Base-by-base conservation (phyloP, 2,888 invertebrate species). In the Andrena fulva region DNA sequence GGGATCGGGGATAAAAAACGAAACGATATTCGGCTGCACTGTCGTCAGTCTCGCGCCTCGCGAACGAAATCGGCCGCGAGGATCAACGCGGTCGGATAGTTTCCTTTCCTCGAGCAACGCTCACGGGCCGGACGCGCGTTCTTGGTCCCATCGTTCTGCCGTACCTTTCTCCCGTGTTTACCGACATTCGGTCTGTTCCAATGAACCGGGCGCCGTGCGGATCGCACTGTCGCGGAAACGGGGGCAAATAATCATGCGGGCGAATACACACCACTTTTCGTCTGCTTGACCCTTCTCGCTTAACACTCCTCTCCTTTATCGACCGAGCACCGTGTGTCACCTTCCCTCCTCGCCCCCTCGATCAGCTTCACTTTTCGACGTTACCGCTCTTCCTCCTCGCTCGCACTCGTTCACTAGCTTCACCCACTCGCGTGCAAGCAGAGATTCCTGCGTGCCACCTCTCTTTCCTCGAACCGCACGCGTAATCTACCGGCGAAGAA, bases 161-260 rank as follows among this genome's bases (percentile, higher is more conserved):
- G 33, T 73, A 12, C 16, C 48, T 31, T 59, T 63, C 35, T 8
- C 27, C 81, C 56, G 78, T 42, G 69, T 64, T 72, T 63, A 64
- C 69, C 72, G 85, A 84, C 85, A 87, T 87, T 86, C 81, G 87
- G 69, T 70, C 33, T 59, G 52, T 48, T 33, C 31, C 35, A 8
- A 16, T 16, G 81, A 62, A 70, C 50, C 60, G 20, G 16, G 50
- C 31, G 35, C n/a, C 8, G 35, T 29, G 33, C 62, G 35, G 24
- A 29, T 8, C 52, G 31, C 66, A 79, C 79, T 42, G n/a, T 12
- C 60, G 20, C 54, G 48, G 33, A 33, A 52, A 33, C 35, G 2
- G 20, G 29, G 42, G 42, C 42, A 42, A 42, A 42, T 29, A 42
- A 63, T 52, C 16, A 72, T 52, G 52, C 20, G 52, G 59, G 54